Conservation (phyloP, 2,888 invertebrate species). For the Mylabris sibirica region DNA sequence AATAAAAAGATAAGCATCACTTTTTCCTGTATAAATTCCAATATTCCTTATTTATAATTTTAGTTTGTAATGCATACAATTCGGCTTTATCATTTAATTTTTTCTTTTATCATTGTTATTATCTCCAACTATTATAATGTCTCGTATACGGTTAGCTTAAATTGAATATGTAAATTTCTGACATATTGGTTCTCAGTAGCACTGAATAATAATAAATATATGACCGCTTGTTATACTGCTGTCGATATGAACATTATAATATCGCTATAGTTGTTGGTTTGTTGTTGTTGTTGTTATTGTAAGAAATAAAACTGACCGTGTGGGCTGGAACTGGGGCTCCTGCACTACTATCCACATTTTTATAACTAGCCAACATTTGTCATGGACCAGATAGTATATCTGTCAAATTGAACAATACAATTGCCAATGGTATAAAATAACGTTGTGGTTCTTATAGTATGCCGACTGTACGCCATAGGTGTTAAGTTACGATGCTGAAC, state of each 20-base stretch:
- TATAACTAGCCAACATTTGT: constrained; percentile 54
- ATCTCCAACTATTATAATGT: constrained; percentile 3
- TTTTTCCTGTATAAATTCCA: background rate
- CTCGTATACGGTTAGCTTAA: constrained; percentile 15
- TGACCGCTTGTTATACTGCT: constrained; percentile 46
- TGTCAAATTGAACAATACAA: constrained; percentile 55
- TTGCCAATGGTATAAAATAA: constrained; percentile 49
- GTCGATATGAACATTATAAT: constrained; percentile 55
- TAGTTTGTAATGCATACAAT: background rate
- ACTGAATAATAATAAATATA: constrained; percentile 51
- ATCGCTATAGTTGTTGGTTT: constrained; percentile 19
- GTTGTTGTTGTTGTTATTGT: constrained; percentile 25
- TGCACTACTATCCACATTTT: constrained; percentile 50
- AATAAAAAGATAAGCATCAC: background rate
- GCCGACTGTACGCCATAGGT: constrained; percentile 56
- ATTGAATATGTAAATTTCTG: constrained; percentile 53
- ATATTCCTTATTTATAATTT: background rate
- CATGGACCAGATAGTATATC: constrained; percentile 56
- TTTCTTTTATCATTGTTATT: background rate
- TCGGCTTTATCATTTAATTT: background rate
- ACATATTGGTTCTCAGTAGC: constrained; percentile 54
- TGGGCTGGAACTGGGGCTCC: constrained; percentile 55
- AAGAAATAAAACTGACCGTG: constrained; percentile 43
- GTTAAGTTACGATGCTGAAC: constrained; percentile 58
- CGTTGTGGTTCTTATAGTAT: constrained; percentile 37